phyloP scores from a whole-genome alignment of 2,888 invertebrate species.

The Acanthosepion esculentum region DNA sequence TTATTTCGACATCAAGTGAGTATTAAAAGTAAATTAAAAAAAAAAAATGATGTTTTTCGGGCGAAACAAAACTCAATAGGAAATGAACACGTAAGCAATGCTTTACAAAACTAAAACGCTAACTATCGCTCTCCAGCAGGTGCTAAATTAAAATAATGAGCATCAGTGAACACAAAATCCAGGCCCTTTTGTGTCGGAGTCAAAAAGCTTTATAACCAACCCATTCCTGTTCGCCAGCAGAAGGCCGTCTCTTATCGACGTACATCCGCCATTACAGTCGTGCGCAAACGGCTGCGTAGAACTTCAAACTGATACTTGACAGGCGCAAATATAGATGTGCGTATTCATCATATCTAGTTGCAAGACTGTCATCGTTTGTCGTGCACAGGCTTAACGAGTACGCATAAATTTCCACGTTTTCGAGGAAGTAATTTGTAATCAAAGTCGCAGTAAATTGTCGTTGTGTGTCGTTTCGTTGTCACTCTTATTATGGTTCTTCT shows the following conservation, averaged over 20 bases:
- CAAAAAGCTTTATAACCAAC: not conserved
- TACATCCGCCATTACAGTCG: not conserved
- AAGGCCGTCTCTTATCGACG: not conserved
- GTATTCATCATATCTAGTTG: not conserved
- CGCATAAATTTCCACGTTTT: not conserved
- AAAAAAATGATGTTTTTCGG: too few species aligned
- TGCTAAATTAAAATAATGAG: too few species aligned
- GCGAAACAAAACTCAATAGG: too few species aligned
- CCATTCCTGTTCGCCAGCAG: not conserved
- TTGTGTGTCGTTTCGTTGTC: not conserved
- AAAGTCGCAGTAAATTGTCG: conserved; percentile 17
- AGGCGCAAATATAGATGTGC: not conserved
- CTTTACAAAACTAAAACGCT: too few species aligned
- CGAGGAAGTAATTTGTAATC: conserved; percentile 13
- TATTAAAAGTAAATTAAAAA: too few species aligned
- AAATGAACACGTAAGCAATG: too few species aligned
- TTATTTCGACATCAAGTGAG: too few species aligned
- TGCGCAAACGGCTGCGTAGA: not conserved
- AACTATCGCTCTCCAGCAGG: too few species aligned
- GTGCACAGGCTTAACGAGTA: not conserved
- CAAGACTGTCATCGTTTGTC: not conserved
- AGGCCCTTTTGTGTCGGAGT: not conserved
- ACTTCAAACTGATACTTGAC: not conserved
- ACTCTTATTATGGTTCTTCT: not conserved
- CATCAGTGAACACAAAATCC: not conserved